Conservation (phyloP, 1,140 invertebrate genomes). For the Agrilus planipennis region DNA sequence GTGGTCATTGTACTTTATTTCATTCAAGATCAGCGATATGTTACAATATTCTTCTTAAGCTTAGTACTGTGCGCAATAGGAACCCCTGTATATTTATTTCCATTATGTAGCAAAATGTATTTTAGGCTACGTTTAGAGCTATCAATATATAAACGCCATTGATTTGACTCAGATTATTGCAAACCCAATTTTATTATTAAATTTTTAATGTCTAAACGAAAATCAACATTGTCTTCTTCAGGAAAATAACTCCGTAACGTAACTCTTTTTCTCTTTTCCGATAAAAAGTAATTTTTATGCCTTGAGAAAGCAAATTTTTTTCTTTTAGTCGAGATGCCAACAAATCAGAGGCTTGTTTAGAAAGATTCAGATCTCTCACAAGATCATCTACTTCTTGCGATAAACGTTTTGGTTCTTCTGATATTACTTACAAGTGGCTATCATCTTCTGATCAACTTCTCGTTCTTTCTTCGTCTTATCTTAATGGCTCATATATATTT, state of each 20-base stretch:
- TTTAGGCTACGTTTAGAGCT: slow-evolving; percentile 7
- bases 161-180: neutral
- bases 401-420: too few species aligned
- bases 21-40: neutral
- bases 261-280: slow-evolving; percentile 5
- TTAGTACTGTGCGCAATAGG: slow-evolving; percentile 7
- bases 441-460: too few species aligned
- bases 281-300: slow-evolving; percentile 4
- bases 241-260: slow-evolving; percentile 5
- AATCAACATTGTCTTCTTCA: slow-evolving; percentile 2
- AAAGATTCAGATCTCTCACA: slow-evolving; percentile 6
- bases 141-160: slow-evolving; percentile 5
- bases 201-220: too few species aligned
- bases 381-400: too few species aligned
- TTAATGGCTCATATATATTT: too few species aligned
- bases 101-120: slow-evolving; percentile 8
- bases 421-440: too few species aligned
- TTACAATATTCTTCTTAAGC: slow-evolving; percentile 1
- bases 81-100: slow-evolving; percentile 3
- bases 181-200: too few species aligned
- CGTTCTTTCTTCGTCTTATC: too few species aligned
- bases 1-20: too few species aligned
- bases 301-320: slow-evolving; percentile 3
- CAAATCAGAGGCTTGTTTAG: slow-evolving; percentile 5
- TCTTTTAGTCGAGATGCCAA: slow-evolving; percentile 7